These are phyloP conservation scores for Petrocephalus sullivani DNA, from an alignment of 2,797 vertebrate species.

Conservation along the genomic window DNA sequence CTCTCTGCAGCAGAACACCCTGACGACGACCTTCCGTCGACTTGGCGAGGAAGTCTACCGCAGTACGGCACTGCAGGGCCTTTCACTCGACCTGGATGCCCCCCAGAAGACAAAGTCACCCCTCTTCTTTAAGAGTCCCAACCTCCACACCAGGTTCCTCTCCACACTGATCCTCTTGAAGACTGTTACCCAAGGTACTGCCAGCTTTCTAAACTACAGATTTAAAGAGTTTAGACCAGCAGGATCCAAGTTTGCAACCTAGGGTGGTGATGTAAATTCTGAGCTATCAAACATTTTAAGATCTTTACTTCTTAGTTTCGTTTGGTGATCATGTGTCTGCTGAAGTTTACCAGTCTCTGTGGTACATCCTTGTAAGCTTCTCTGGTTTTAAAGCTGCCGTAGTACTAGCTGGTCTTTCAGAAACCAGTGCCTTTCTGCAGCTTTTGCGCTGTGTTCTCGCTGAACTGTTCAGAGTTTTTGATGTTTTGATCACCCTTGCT, in stretches of 20 bases:
- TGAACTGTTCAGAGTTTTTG: neutral
- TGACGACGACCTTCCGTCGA: constrained; percentile 73
- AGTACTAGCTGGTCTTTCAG: neutral
- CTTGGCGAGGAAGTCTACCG: constrained; percentile 76
- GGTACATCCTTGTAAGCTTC: neutral
- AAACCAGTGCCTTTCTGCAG: neutral
- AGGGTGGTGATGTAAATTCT: neutral
- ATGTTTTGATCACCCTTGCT: neutral
- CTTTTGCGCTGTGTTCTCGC: neutral
- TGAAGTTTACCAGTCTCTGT: neutral
- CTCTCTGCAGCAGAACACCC: constrained; percentile 51
- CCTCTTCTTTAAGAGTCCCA: constrained; percentile 69
- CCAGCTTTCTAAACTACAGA: neutral
- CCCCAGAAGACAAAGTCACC: constrained; percentile 48
- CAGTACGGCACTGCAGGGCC: constrained; percentile 44
- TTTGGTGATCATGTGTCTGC: neutral
- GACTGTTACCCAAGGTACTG: constrained; percentile 79
- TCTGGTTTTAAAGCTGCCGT: neutral
- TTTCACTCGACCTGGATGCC: constrained; percentile 41
- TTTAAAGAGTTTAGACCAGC: neutral
- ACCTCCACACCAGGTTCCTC: constrained; percentile 67
- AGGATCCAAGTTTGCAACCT: neutral
- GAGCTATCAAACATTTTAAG: neutral
- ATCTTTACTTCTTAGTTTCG: neutral
- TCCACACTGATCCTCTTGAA: constrained; percentile 76